phyloP scores from a whole-genome alignment of 2,797 vertebrate genomes.

The Pelochelys cantorii region DNA sequence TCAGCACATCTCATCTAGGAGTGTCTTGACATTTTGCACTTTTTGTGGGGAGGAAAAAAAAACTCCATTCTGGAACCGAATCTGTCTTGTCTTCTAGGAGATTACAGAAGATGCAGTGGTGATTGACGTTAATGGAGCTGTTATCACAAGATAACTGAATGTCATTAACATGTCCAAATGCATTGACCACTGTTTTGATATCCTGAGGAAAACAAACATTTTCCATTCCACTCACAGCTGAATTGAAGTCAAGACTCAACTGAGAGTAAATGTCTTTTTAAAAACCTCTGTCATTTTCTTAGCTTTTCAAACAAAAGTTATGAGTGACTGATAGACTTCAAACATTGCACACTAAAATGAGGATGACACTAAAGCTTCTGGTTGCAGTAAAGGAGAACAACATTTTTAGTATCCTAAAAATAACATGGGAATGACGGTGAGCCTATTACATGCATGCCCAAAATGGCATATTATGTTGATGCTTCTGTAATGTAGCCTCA shows the following conservation, averaged over 20 bases:
- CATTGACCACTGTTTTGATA: conserved; percentile 2
- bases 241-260: background rate
- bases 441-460: background rate
- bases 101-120: background rate
- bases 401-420: background rate
- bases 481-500: background rate
- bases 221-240: background rate
- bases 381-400: background rate
- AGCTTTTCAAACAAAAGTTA: background rate
- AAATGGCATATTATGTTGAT: background rate
- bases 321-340: background rate
- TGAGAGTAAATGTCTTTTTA: background rate
- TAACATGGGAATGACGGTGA: fast-evolving
- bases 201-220: background rate
- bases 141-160: conserved; percentile 9
- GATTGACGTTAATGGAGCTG: conserved; percentile 39
- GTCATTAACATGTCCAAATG: background rate
- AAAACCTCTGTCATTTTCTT: background rate
- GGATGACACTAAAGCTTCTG: background rate
- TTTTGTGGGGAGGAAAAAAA: background rate
- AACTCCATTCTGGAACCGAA: conserved; percentile 7
- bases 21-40: conserved; percentile 38
- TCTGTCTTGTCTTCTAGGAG: background rate
- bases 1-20: conserved; percentile 33
- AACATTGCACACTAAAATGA: background rate